Evolutionary conservation across 2,113 vertebrate species (phyloP).

Genomic region (Oryzias melastigma): DNA sequence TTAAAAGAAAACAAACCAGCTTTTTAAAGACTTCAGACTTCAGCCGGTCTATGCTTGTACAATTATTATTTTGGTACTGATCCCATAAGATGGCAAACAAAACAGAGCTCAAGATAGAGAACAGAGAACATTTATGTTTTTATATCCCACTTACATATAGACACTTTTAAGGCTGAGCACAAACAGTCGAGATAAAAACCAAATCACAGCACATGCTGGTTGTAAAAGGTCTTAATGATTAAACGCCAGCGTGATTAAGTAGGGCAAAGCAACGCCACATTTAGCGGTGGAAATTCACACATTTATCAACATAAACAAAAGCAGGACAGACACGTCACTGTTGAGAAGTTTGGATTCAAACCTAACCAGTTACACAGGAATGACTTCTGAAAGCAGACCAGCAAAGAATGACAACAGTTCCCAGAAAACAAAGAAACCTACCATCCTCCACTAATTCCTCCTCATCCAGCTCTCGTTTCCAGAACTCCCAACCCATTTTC

Average conservation of each 20-base stretch:
- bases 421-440: slow-evolving; percentile 21
- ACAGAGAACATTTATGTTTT: too few relatives aligned
- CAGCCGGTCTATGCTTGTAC: too few relatives aligned
- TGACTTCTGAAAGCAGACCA: not conserved
- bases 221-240: slow-evolving; percentile 43
- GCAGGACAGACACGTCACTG: not conserved
- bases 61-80: too few relatives aligned
- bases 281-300: accelerated
- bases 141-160: not conserved
- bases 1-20: too few relatives aligned
- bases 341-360: not conserved
- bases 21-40: too few relatives aligned
- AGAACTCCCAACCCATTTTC: slow-evolving; percentile 52
- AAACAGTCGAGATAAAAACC: slow-evolving; percentile 6
- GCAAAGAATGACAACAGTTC: not conserved
- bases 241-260: slow-evolving; percentile 11
- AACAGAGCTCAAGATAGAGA: too few relatives aligned
- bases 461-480: slow-evolving; percentile 44
- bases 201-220: not conserved
- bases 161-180: not conserved
- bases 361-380: not conserved
- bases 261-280: slow-evolving; percentile 7
- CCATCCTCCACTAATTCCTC: slow-evolving; percentile 49
- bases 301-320: not conserved
- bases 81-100: too few relatives aligned